Conservation (phyloP, 2,888 invertebrate genomes). For the Gari tellinella region DNA sequence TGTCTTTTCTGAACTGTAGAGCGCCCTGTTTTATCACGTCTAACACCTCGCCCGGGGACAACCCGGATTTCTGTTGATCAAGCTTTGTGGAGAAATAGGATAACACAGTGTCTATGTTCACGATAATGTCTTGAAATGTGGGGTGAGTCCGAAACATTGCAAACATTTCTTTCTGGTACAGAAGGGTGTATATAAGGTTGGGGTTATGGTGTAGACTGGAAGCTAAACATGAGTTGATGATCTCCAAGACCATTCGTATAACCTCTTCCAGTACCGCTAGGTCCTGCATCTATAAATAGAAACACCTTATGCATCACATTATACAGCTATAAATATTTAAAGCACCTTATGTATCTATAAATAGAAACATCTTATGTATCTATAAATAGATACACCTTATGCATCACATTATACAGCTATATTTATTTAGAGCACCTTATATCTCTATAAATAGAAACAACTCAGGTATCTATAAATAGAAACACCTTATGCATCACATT, state of each 20-base stretch:
- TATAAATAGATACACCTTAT: background rate
- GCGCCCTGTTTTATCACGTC: conserved; percentile 95
- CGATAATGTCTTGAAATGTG: conserved; percentile 95
- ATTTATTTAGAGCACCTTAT: too few relatives aligned
- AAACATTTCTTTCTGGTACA: conserved; percentile 95
- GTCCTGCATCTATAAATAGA: conserved; percentile 86
- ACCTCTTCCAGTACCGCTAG: conserved; percentile 97
- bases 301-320: too few relatives aligned
- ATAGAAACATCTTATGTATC: too few relatives aligned
- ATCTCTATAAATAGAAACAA: too few relatives aligned
- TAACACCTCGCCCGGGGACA: conserved; percentile 94
- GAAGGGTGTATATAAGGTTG: conserved; percentile 96
- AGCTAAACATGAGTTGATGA: conserved; percentile 96
- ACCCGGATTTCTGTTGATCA: conserved; percentile 86
- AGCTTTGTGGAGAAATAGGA: conserved; percentile 89
- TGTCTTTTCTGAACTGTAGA: conserved; percentile 96
- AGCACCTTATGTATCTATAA: too few relatives aligned
- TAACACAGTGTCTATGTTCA: conserved; percentile 96
- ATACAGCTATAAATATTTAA: too few relatives aligned
- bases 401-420: background rate
- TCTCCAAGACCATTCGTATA: conserved; percentile 97
- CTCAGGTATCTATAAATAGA: conserved; percentile 87
- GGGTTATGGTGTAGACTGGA: conserved; percentile 94
- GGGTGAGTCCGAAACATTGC: conserved; percentile 91
- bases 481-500: too few relatives aligned